A percentile compares a stretch with the other conserved stretches of the same genome.
Evolutionary conservation across 2,797 vertebrate genomes (phyloP).

Genomic region (Dromococcyx pavoninus): DNA sequence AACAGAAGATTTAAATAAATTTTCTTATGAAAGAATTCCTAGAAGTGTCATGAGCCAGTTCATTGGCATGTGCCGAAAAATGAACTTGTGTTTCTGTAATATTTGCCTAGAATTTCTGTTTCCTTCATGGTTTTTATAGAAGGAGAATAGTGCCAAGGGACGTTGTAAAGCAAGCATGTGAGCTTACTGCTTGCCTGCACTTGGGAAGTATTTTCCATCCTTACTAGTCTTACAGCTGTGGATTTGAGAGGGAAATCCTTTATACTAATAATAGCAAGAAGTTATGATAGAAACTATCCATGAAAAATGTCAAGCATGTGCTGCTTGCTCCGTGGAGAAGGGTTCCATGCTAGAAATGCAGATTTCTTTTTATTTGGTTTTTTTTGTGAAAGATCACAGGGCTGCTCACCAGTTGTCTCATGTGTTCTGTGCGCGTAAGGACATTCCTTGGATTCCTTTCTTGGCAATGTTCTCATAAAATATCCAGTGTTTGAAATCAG

Average conservation of each 20-base stretch:
- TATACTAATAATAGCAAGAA: constrained; percentile 77
- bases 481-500: constrained; percentile 75
- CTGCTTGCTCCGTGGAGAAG: constrained; percentile 59
- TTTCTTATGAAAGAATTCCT: neutral
- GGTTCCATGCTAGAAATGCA: constrained; percentile 47
- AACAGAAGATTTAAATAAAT: neutral
- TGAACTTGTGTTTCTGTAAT: neutral
- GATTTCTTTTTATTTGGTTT: neutral
- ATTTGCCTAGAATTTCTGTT: neutral
- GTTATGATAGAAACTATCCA: constrained; percentile 64
- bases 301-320: constrained; percentile 75
- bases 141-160: neutral
- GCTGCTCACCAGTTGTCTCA: constrained; percentile 76
- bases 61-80: neutral
- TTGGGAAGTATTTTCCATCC: constrained; percentile 11
- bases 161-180: neutral
- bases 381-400: constrained; percentile 29
- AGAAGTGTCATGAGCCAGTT: neutral
- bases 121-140: neutral
- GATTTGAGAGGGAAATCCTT: constrained; percentile 67
- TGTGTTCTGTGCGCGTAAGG: constrained; percentile 62
- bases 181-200: neutral
- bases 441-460: constrained; percentile 81
- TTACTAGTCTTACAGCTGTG: constrained; percentile 67
- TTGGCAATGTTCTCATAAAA: constrained; percentile 71